Percentiles rank a stretch among this genome's conserved stretches.
Conservation (phyloP, 2,888 invertebrate genomes). For the Phyto melanocephala region DNA sequence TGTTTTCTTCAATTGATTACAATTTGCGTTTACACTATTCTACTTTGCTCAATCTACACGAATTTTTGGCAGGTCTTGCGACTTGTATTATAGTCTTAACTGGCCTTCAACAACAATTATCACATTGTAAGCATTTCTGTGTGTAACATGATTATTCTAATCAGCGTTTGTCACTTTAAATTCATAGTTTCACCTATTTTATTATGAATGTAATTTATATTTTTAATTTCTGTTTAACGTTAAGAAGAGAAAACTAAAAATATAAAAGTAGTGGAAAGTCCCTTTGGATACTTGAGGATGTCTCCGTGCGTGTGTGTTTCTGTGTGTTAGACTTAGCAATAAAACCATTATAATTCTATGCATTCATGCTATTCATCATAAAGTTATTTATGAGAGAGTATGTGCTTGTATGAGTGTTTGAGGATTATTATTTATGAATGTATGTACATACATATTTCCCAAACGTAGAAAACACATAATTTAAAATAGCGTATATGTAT, state of each 20-base stretch:
- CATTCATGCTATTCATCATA: not conserved
- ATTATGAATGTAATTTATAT: constrained; percentile 50
- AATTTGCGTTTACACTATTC: too few relatives aligned
- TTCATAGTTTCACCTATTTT: constrained; percentile 58
- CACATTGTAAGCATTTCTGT: constrained; percentile 73
- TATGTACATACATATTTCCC: not conserved
- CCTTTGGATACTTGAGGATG: constrained; percentile 23
- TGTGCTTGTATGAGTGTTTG: not conserved
- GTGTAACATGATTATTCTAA: constrained; percentile 26
- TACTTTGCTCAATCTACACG: too few relatives aligned
- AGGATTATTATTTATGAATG: too few relatives aligned
- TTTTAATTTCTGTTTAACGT: not conserved
- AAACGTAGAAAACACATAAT: constrained; percentile 14
- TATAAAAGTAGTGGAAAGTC: not conserved
- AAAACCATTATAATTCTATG: constrained; percentile 30
- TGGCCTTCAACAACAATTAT: constrained; percentile 69
- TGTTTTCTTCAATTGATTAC: too few relatives aligned
- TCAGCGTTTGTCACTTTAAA: constrained; percentile 35
- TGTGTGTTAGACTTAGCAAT: constrained; percentile 15
- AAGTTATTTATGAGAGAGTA: constrained; percentile 9
- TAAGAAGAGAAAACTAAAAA: constrained; percentile 4
- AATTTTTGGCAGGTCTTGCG: too few relatives aligned
- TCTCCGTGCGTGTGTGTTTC: not conserved
- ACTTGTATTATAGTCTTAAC: too few relatives aligned
- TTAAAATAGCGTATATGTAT: too few relatives aligned